Base-by-base conservation (phyloP, 1,140 invertebrate species). In the Condylostylus longicornis region DNA sequence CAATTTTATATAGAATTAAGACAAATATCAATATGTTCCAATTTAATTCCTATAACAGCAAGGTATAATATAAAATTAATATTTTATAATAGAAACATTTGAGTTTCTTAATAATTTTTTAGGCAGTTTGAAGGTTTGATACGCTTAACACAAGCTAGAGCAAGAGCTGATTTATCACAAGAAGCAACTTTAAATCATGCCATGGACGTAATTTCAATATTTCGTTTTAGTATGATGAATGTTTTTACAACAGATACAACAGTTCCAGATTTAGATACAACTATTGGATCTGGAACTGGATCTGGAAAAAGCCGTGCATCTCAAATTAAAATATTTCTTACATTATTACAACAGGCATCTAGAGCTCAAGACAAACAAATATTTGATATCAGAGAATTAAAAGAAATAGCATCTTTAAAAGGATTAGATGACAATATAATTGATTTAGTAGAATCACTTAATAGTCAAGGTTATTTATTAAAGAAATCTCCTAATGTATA, bases 61-160 rank as follows among this genome's bases (percentile, higher is more conserved):
- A 34, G 33, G 33, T 34, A 34, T 19, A 31, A 13, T 12, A 6
- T 9, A 31, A 12, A 23, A 7, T 23, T 23, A 23, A 23, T 6
- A 12, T 5, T 31, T 7, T 9, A 13, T 31, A 7, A 15, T 5
- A 5, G 14, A 31, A 15, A 31, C 6, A 7, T 31, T 13, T 13
- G 13, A 7, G 15, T 31, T 13, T 32, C 9, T 13, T 18, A 5
- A 14, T 5, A 4, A 32, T 32, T 18, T 32, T n/a, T 34, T 2
- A 65, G 88, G 37, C 85, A 93, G 53, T 66, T 93, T 18, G 82
- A 91, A 67, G 89, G 87, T 6, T 68, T 95, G 31, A 82, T 93
- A 23, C 62, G 89, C 51, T 64, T 97, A 2, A 82, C 87, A 10
- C 78, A 90, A 76, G 86, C 89, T 15, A 65, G 89, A 58, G 88